Evolutionary conservation across 2,113 vertebrate genomes (phyloP).

Genomic region (Pomatorhinus ruficollis): DNA sequence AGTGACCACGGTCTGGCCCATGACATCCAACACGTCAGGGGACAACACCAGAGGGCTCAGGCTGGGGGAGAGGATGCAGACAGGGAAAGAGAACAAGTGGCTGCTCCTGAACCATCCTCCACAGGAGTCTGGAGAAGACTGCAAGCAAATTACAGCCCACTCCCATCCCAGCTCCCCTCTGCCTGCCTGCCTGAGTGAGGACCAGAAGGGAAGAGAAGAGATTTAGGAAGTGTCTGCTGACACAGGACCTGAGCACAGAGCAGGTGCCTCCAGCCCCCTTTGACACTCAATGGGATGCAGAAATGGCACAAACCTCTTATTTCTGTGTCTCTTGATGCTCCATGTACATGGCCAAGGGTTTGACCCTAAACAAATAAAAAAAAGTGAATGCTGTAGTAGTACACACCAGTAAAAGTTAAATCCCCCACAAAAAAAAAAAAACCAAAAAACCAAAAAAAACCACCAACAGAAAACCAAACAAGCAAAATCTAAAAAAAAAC

Average conservation of each 20-base stretch:
- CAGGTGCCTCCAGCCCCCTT: neutral
- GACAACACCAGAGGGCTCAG: neutral
- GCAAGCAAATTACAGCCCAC: neutral
- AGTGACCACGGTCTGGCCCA: fast-evolving
- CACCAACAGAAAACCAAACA: neutral
- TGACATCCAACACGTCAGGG: fast-evolving
- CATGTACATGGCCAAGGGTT: constrained; percentile 36
- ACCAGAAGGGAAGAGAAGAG: neutral
- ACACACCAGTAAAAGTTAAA: neutral
- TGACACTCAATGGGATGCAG: neutral
- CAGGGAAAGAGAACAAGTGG: fast-evolving
- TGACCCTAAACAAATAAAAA: constrained; percentile 48
- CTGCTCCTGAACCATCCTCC: neutral
- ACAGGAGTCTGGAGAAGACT: neutral
- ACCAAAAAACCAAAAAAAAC: neutral
- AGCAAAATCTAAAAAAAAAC: neutral
- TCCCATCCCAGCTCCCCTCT: neutral
- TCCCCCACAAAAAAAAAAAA: fast-evolving
- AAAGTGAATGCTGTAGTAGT: constrained; percentile 32
- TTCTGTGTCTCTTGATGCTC: constrained; percentile 42
- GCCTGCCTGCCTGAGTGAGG: neutral
- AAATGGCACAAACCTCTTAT: constrained; percentile 54
- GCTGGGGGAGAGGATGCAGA: neutral
- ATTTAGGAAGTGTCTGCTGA: neutral
- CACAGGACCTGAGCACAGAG: neutral